Conservation (phyloP, 2,113 vertebrate species). For the Semnopithecus entellus region DNA sequence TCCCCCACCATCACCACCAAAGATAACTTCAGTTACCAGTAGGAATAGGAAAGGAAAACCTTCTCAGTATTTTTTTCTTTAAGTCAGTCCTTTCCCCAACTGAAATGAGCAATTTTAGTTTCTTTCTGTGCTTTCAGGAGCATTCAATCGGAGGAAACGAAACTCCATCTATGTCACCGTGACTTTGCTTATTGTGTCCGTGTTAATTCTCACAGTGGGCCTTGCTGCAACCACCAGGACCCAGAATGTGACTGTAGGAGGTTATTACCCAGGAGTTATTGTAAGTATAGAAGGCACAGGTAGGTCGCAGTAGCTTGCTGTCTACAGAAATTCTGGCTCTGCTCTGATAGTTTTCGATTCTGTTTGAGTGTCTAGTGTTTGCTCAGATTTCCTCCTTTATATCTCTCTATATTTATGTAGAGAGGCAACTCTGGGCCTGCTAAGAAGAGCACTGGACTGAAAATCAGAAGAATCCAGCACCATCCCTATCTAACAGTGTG, state of each 20-base stretch:
- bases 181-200: conserved; percentile 94
- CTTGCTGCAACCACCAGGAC: conserved; percentile 97
- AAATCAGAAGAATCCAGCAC: neutral
- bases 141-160: conserved; percentile 96
- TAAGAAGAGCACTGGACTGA: neutral
- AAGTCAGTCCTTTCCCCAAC: conserved; percentile 35
- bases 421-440: neutral
- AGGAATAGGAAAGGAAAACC: conserved; percentile 18
- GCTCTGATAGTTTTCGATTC: conserved; percentile 62
- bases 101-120: conserved; percentile 79
- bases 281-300: conserved; percentile 90
- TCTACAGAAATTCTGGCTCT: conserved; percentile 66
- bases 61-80: neutral
- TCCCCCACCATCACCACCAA: neutral
- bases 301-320: conserved; percentile 75
- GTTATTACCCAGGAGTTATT: conserved; percentile 98
- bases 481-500: neutral
- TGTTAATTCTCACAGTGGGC: conserved; percentile 96
- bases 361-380: conserved; percentile 66
- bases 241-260: conserved; percentile 98
- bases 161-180: conserved; percentile 97
- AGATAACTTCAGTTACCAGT: neutral
- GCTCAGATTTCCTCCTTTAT: conserved; percentile 71
- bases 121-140: conserved; percentile 90
- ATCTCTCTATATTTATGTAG: conserved; percentile 51